Conservation (phyloP, 2,888 invertebrate species). For the Imbricaverruca yamaguchii region DNA sequence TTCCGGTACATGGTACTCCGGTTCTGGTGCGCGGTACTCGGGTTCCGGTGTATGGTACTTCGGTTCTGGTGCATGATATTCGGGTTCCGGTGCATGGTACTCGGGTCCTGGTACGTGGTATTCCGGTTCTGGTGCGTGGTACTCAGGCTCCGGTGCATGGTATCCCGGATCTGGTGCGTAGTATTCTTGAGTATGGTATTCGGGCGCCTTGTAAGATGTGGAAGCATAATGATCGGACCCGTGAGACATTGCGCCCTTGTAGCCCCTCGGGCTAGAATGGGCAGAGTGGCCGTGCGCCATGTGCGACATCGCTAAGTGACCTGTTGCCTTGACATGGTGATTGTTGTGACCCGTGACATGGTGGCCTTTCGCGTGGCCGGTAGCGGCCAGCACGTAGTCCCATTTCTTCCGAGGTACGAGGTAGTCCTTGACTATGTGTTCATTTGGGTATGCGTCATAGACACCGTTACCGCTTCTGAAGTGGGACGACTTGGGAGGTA, state of each 20-base stretch:
- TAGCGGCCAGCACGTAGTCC: slow-evolving; percentile 4
- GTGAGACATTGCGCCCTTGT: not conserved
- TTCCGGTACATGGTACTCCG: not conserved
- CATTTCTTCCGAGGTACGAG: not conserved
- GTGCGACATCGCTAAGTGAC: not conserved
- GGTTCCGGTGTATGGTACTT: not conserved
- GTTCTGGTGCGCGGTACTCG: not conserved
- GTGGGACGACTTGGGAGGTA: slow-evolving; percentile 1
- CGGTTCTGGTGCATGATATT: not conserved
- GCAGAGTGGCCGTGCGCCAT: not conserved
- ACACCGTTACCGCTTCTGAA: not conserved
- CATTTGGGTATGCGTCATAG: not conserved
- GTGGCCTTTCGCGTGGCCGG: not conserved
- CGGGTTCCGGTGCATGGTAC: not conserved
- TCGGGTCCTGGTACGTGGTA: not conserved
- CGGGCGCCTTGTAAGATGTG: not conserved
- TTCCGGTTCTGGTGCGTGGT: not conserved
- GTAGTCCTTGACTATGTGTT: slow-evolving; percentile 3
- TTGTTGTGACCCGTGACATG: not conserved
- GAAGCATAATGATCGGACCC: not conserved
- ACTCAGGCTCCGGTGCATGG: not conserved
- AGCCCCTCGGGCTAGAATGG: not conserved
- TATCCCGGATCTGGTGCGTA: not conserved
- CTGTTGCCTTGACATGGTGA: not conserved
- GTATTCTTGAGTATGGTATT: not conserved